Evolutionary conservation across 2,113 vertebrate genomes (phyloP), one percentile per base, ranked within the genome.

Genomic region (Amphiprion percula): DNA sequence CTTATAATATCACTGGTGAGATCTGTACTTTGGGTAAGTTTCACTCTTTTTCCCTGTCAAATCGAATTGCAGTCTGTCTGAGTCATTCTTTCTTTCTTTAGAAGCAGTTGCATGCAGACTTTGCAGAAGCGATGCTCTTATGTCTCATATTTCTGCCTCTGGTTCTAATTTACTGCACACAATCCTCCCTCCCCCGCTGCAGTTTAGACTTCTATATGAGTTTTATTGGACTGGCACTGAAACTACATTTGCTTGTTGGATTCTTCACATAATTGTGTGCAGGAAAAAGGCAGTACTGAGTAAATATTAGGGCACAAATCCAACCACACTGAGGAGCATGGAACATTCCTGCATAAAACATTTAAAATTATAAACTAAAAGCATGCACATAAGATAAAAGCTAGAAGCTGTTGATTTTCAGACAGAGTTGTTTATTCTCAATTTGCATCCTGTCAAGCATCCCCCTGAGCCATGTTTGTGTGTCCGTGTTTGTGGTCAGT

Each of bases 11-110:
- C 67, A 50, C 66, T 5, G 7, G n/a, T 33, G 53, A 71, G 50
- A 44, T 8, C 47, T 72, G 24, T 17, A 53, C 28, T 70, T 74
- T 75, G 26, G 84, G 93, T 94, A 61, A 92, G 91, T 87, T 37
- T 66, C 54, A n/a, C 4, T 78, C 21, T 39, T 58, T 81, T 56
- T 70, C 50, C 2, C 6, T 41, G 9, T 21, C 6, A n/a, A 16
- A n/a, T 8, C 56, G 14, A 47, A 46, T 67, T 60, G 12, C 10
- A 30, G 21, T 21, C 23, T 37, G 10, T 14, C 15, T 46, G 50
- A 59, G 61, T 84, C 21, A 23, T 50, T 73, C 0, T 62, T 30
- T 10, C 24, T 58, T 26, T 23, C 10, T 49, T 71, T 53, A 21
- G 58, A 47, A 68, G 46, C 74, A 67, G 64, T n/a, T 58, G 23